phyloP scores from a whole-genome alignment of 2,797 vertebrate genomes.

The Emydoidea blandingii region DNA sequence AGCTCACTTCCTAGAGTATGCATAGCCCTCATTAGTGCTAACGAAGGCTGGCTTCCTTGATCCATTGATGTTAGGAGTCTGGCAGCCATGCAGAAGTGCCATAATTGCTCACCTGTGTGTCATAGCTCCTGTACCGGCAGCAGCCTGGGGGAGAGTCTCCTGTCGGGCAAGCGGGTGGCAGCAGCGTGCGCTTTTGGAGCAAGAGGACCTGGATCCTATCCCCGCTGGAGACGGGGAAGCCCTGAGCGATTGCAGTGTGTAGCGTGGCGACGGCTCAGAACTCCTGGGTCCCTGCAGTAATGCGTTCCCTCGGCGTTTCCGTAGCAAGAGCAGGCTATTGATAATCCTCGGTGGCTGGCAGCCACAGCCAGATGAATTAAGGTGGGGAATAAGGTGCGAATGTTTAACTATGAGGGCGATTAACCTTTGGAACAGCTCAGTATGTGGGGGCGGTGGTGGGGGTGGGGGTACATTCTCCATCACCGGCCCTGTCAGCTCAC shows the following conservation, averaged over 20 bases:
- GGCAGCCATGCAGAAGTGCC: not conserved
- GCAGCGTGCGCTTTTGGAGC: not conserved
- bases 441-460: no score
- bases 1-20: not conserved
- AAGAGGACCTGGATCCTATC: not conserved
- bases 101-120: not conserved
- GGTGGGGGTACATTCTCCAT: not conserved
- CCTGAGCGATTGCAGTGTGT: not conserved
- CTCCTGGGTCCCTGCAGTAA: not conserved
- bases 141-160: not conserved
- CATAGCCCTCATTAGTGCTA: not conserved
- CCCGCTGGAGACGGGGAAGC: not conserved
- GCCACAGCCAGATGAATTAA: not conserved
- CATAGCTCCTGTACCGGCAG: not conserved
- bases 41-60: not conserved
- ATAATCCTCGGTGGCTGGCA: not conserved
- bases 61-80: not conserved
- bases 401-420: not conserved
- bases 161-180: not conserved
- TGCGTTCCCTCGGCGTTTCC: not conserved
- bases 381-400: not conserved
- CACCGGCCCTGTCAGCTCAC: not conserved
- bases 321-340: not conserved
- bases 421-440: not conserved
- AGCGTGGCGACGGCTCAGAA: fast-evolving